A percentile compares a stretch with the other conserved stretches of the same genome.
These are phyloP conservation scores for Gymnocheta viridis DNA, from an alignment of 2,888 invertebrate genomes.

Conservation along the genomic window DNA sequence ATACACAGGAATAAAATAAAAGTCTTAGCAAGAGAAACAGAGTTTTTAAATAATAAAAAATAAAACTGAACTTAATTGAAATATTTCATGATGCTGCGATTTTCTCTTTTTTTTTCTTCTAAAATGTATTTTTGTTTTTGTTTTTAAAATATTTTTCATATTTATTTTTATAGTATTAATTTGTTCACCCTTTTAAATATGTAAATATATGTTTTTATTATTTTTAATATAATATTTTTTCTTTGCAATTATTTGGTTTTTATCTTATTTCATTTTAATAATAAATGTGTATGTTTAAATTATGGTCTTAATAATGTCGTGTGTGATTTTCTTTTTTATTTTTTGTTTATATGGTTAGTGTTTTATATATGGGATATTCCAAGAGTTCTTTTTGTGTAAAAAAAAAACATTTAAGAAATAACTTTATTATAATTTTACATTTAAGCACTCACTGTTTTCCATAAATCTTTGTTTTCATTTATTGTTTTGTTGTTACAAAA, in stretches of 20 bases:
- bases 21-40: background rate
- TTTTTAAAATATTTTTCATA: conserved; percentile 28
- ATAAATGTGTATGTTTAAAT: conserved; percentile 42
- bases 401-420: conserved; percentile 29
- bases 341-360: background rate
- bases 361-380: conserved; percentile 2
- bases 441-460: conserved; percentile 44
- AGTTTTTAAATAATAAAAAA: background rate
- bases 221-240: conserved; percentile 15
- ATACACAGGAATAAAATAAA: background rate
- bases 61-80: background rate
- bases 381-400: background rate
- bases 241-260: conserved; percentile 57
- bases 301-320: conserved; percentile 14
- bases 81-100: background rate
- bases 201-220: background rate
- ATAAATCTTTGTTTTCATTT: background rate
- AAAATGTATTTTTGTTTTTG: background rate
- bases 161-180: conserved; percentile 22
- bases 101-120: background rate
- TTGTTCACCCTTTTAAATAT: conserved; percentile 34
- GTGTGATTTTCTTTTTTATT: background rate
- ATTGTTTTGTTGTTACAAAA: conserved; percentile 12
- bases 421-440: conserved; percentile 36
- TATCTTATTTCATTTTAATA: conserved; percentile 1